Base-by-base conservation (phyloP, 23 tunicate genomes). In the Phallusia fumigata region DNA sequence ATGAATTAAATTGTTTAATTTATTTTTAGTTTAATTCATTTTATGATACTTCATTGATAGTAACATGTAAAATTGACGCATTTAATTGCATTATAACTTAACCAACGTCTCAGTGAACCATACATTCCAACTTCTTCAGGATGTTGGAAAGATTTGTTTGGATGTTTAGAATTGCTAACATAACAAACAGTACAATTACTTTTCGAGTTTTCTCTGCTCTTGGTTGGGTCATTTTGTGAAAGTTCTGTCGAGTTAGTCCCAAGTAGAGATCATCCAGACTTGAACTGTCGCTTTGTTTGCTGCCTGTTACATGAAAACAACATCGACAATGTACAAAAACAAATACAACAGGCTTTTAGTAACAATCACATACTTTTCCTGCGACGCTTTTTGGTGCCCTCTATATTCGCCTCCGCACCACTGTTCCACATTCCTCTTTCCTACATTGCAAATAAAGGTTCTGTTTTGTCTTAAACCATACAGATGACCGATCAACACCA, bases 241-340 rank as follows among this genome's bases (percentile, higher is more conserved):
- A 58, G 13, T 24, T 22, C 13, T 58, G 69, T 58, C 69, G 69
- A 22, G 69, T 58, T 11, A 58, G 69, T 1, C 69, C 69, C 69
- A 58, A 58, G 28, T 58, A 58, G 15, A 58, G 28, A 58, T 58
- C 69, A 22, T 58, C 69, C 16, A 1, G 28, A 58, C 69, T 58
- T 22, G 69, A 58, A 58, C 69, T 58, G 69, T 58, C 69, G 69
- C 69, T 58, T 58, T 24, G 26, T 58, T 58, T 58, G 16, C 28
- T 58, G 16, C 69, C 69, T 58, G 69, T 58, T 58, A 58, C 18
- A n/a, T n/a, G 47, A 5, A 40, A 40, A 40, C 5, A 40, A 40
- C 10, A 40, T 3, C 5, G 10, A 40, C 5, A 40, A 40, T 3
- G 5, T 3, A 40, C 8, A 58, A 22, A 58, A 1, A 1, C 69